Percentiles rank a stretch among this genome's conserved stretches.
Evolutionary conservation across 2,888 invertebrate species (phyloP).

Genomic region (Eupeodes luniger): DNA sequence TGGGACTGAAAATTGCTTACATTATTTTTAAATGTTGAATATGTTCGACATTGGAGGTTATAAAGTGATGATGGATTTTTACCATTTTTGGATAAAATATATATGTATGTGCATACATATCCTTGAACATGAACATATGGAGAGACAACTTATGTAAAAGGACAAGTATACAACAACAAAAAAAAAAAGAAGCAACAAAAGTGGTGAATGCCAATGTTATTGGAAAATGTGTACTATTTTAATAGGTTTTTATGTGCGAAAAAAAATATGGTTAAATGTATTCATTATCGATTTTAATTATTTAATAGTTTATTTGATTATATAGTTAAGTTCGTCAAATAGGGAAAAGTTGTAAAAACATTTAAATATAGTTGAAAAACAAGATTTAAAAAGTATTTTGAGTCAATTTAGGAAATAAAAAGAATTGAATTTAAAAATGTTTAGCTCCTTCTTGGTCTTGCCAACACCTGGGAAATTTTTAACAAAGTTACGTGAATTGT

Average conservation of each 20-base stretch:
- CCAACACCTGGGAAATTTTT: too few relatives aligned
- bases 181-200: neutral
- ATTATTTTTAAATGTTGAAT: conserved; percentile 26
- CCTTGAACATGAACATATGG: conserved; percentile 17
- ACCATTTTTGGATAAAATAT: conserved; percentile 29
- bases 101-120: neutral
- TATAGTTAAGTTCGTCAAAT: neutral
- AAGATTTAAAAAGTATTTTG: too few relatives aligned
- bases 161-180: too few relatives aligned
- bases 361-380: too few relatives aligned
- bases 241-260: neutral
- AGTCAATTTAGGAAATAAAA: too few relatives aligned
- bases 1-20: conserved; percentile 33
- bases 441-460: too few relatives aligned
- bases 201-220: conserved; percentile 2
- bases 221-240: conserved; percentile 8
- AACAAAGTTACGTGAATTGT: too few relatives aligned
- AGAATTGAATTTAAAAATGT: too few relatives aligned
- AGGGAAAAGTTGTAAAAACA: too few relatives aligned
- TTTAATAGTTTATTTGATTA: neutral
- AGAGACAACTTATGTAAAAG: neutral
- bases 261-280: neutral
- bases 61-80: conserved; percentile 21
- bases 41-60: conserved; percentile 28
- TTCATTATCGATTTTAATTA: conserved; percentile 3